Conservation (phyloP, 1,140 invertebrate species). For the Apis mellifera region DNA sequence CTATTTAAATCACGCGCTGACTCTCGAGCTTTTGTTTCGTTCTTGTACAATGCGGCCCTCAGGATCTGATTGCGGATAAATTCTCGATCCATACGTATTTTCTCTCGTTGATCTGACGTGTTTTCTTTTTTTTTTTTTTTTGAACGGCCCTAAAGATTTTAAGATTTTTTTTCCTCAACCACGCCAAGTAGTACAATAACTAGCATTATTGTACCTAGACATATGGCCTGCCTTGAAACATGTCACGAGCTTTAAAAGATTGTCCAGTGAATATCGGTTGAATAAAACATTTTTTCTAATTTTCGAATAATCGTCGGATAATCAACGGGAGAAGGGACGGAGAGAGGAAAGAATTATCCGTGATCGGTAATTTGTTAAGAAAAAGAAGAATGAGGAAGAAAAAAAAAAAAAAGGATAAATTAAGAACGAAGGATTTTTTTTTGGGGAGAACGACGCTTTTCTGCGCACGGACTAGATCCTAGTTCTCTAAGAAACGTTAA, state of each 20-base stretch:
- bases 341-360: neutral
- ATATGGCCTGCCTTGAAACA: neutral
- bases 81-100: constrained; percentile 24
- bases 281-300: neutral
- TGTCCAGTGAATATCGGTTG: neutral
- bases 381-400: neutral
- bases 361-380: constrained; percentile 3
- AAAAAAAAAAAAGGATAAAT: neutral
- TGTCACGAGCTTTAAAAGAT: neutral
- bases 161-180: too few species aligned
- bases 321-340: neutral
- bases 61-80: constrained; percentile 31
- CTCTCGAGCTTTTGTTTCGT: constrained; percentile 39
- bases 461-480: constrained; percentile 68
- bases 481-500: constrained; percentile 67
- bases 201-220: neutral
- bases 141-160: neutral
- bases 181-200: neutral
- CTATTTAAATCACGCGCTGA: constrained; percentile 35
- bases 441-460: constrained; percentile 70
- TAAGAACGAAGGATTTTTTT: constrained; percentile 48
- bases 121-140: neutral
- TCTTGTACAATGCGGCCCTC: constrained; percentile 21
- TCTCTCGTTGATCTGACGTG: neutral
- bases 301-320: neutral